Percentiles rank a stretch among this genome's conserved stretches.
Conservation (phyloP, 64 coral and sea anemone species). For the Acropora tenuis region DNA sequence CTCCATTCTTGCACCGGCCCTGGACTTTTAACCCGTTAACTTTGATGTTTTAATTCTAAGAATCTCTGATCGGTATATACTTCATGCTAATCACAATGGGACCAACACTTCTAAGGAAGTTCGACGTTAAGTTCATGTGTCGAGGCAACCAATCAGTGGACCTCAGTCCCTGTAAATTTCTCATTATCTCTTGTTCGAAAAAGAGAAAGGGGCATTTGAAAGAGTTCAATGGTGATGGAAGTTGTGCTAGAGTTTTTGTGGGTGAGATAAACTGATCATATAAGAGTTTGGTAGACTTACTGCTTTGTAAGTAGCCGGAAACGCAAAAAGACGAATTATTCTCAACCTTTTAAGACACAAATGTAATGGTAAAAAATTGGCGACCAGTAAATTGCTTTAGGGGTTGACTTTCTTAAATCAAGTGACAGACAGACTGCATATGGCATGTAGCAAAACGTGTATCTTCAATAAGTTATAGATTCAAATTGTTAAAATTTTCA, state of each 20-base stretch:
- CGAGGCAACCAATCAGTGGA: neutral
- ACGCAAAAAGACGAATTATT: neutral
- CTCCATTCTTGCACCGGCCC: too few species aligned
- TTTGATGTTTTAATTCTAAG: too few species aligned
- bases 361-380: neutral
- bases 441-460: too few species aligned
- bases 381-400: neutral
- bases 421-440: neutral
- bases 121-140: neutral
- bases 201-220: neutral
- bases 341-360: neutral
- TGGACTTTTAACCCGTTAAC: too few species aligned
- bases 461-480: conserved; percentile 34
- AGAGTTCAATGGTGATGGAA: neutral
- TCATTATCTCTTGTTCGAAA: neutral
- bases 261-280: neutral
- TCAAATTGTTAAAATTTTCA: conserved; percentile 33
- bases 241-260: neutral
- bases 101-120: too few species aligned
- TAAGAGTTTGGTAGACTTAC: too few species aligned
- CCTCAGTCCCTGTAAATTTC: neutral
- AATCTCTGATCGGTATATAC: too few species aligned
- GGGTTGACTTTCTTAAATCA: neutral
- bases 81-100: too few species aligned
- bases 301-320: too few species aligned